Evolutionary conservation across 2,113 vertebrate species (phyloP).

Genomic region (Ranitomeya variabilis): DNA sequence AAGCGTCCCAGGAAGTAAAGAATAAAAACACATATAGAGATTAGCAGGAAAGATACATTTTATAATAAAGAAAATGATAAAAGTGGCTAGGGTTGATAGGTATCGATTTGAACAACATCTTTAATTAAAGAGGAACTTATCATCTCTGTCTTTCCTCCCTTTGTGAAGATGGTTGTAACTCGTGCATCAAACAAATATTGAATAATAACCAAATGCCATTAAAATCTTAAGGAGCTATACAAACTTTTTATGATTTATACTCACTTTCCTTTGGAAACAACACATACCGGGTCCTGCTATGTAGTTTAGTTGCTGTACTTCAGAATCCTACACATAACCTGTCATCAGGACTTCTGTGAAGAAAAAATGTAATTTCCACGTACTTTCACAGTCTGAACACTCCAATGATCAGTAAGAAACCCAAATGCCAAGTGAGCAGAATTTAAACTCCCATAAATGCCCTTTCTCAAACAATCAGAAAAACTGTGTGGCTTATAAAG

Average conservation of each 20-base stretch:
- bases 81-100: too few species aligned
- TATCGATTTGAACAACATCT: too few species aligned
- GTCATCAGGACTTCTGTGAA: not conserved
- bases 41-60: too few species aligned
- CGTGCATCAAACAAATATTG: too few species aligned
- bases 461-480: slow-evolving; percentile 59
- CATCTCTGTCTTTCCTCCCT: too few species aligned
- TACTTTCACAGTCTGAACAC: slow-evolving; percentile 40
- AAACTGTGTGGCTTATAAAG: slow-evolving; percentile 74
- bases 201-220: too few species aligned
- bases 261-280: not conserved
- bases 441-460: slow-evolving; percentile 54
- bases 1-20: too few species aligned
- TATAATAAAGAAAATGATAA: too few species aligned
- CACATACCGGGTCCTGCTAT: not conserved
- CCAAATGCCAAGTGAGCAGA: slow-evolving; percentile 53
- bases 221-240: not conserved
- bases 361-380: slow-evolving; percentile 13
- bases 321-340: slow-evolving; percentile 1
- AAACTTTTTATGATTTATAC: not conserved
- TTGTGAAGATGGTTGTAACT: too few species aligned
- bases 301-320: not conserved
- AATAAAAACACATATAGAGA: too few species aligned
- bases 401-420: slow-evolving; percentile 30
- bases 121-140: too few species aligned